These are phyloP conservation scores for Sceloporus undulatus DNA, from an alignment of 2,113 vertebrate genomes.

Conservation along the genomic window DNA sequence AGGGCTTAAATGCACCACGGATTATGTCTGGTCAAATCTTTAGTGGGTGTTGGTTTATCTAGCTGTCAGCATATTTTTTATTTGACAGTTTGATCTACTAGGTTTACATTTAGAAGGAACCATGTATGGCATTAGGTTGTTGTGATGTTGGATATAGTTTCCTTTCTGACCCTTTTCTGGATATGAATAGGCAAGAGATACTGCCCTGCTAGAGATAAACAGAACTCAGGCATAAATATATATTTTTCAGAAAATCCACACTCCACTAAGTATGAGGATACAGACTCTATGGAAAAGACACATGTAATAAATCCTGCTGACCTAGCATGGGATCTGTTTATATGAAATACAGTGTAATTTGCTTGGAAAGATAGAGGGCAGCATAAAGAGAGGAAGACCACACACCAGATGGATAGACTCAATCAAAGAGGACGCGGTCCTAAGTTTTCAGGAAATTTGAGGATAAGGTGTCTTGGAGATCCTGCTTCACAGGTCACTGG, in stretches of 20 bases:
- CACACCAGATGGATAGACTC: too few relatives aligned
- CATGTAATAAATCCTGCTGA: neutral
- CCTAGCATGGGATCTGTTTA: neutral
- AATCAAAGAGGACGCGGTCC: too few relatives aligned
- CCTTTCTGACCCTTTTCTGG: neutral
- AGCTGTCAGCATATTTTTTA: neutral
- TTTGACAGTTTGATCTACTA: neutral
- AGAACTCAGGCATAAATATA: neutral
- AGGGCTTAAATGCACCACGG: neutral
- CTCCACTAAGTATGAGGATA: neutral
- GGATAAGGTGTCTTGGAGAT: too few relatives aligned
- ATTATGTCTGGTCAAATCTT: neutral
- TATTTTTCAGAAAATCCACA: neutral
- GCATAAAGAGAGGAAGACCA: too few relatives aligned
- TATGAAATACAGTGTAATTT: neutral
- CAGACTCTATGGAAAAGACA: neutral
- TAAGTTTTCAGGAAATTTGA: too few relatives aligned
- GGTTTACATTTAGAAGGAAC: neutral
- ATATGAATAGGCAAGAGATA: neutral
- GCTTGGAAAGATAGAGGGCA: too few relatives aligned
- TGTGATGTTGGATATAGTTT: neutral
- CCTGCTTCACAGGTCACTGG: too few relatives aligned
- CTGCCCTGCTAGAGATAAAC: neutral
- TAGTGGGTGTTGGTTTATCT: neutral
- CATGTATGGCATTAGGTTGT: neutral